Conservation (phyloP, 2,888 invertebrate species). For the Petrophora chlorosata region DNA sequence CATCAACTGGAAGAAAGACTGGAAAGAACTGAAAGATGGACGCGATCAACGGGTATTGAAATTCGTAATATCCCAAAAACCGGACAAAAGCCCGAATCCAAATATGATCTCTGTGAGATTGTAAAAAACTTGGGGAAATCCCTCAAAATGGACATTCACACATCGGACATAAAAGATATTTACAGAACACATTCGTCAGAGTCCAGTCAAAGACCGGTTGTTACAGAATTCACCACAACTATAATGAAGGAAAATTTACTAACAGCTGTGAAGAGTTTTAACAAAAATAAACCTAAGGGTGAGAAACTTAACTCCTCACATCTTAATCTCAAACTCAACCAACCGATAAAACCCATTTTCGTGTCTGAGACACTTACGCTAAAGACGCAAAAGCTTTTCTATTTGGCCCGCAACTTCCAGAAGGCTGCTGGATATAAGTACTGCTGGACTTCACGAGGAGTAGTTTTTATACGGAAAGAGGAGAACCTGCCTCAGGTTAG, state of each 20-base stretch:
- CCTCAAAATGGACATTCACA: background rate
- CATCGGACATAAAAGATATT: slow-evolving; percentile 20
- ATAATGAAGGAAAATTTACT: slow-evolving; percentile 24
- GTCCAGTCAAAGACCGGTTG: slow-evolving; percentile 15
- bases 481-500: slow-evolving; percentile 4
- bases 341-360: slow-evolving; percentile 21
- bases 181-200: slow-evolving; percentile 22
- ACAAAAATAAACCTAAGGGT: slow-evolving; percentile 13
- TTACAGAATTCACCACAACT: slow-evolving; percentile 26
- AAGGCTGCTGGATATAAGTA: slow-evolving; percentile 10
- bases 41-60: slow-evolving; percentile 15
- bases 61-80: slow-evolving; percentile 17
- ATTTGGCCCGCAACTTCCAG: slow-evolving; percentile 18
- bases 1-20: slow-evolving; percentile 5
- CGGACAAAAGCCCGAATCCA: background rate
- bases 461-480: slow-evolving; percentile 17
- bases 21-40: slow-evolving; percentile 10
- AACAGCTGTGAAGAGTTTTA: slow-evolving; percentile 20
- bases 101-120: background rate
- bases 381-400: slow-evolving; percentile 24
- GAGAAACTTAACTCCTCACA: slow-evolving; percentile 25
- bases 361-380: slow-evolving; percentile 23
- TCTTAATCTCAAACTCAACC: slow-evolving; percentile 4
- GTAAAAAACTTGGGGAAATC: background rate
- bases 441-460: slow-evolving; percentile 27